Evolutionary conservation across 2,113 vertebrate species (phyloP), one percentile per base, ranked within the genome.

Genomic region (Cheilinus undulatus): DNA sequence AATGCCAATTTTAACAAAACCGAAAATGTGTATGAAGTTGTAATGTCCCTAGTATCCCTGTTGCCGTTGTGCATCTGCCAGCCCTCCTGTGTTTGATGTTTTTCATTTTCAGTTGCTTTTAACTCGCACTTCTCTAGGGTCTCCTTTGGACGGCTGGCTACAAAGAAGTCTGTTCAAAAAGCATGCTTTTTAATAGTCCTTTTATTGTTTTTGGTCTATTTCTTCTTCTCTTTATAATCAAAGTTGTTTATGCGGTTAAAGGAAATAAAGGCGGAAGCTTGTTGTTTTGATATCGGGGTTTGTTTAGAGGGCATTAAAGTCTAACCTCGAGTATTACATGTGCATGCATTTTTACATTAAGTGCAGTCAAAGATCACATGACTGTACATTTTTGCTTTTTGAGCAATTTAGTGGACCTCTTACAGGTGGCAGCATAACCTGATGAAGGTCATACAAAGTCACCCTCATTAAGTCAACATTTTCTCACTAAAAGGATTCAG

Each of bases 51-150:
- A 46, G 48, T 53, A 51, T 61, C 65, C 65, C 67, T 64, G 64
- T 67, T 69, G 52, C 60, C 75, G 68, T 53, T 82, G 59, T 61
- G 19, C 59, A 64, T 30, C 76, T 84, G 83, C 83, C 83, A 88
- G 61, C 58, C 79, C 62, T 56, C 26, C 53, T 27, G 30, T 70
- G 34, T 86, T 82, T 86, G 83, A 88, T 83, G 78, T 71, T 69
- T 86, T 87, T 85, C 62, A 43, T 64, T 64, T 56, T n/a, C 12
- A 22, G 23, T 36, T 67, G 58, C 80, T 86, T 89, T 90, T 69
- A 81, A 85, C 62, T 69, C 53, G 17, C 58, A 75, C 71, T 83
- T 57, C 86, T 90, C 84, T 45, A 24, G 81, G 65, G 79, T 75
- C 43, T 43, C 46, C 43, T 78, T 86, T 69, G 56, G 70, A 76